Evolutionary conservation across 2,888 invertebrate species (phyloP).

Genomic region (Stegana nigrithorax): DNA sequence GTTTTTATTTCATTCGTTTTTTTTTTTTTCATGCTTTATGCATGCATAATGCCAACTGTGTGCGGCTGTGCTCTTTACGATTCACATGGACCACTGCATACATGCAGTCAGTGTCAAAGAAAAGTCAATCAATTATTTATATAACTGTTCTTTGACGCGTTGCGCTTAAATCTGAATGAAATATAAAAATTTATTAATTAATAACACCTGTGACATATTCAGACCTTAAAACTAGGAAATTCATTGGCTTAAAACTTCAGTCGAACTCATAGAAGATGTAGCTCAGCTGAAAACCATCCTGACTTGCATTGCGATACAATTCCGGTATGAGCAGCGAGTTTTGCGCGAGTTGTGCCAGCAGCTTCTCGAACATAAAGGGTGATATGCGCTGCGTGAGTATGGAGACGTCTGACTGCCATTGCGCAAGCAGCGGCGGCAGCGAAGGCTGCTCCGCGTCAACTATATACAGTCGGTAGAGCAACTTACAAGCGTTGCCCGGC

Average conservation of each 20-base stretch:
- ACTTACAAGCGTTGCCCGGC: constrained; percentile 47
- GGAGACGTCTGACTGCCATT: constrained; percentile 48
- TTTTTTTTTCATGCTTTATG: no score
- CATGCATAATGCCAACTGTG: no score
- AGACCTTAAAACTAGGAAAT: background rate
- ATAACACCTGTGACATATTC: no score
- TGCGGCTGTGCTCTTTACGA: no score
- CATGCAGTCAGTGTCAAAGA: no score
- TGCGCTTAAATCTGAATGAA: no score
- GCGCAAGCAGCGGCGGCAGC: constrained; percentile 27
- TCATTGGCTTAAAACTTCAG: constrained; percentile 17
- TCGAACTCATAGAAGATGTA: constrained; percentile 63
- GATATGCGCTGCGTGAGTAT: constrained; percentile 54
- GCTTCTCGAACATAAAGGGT: constrained; percentile 49
- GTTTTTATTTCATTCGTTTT: no score
- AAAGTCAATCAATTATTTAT: no score
- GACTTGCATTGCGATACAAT: constrained; percentile 45
- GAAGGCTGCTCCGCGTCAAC: constrained; percentile 3
- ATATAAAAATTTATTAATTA: no score
- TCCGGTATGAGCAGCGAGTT: constrained; percentile 55
- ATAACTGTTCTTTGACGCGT: no score
- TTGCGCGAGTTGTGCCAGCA: constrained; percentile 46
- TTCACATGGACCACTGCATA: no score
- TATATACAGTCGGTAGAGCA: constrained; percentile 19
- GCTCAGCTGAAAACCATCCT: constrained; percentile 53